phyloP scores from a whole-genome alignment of 2,888 invertebrate genomes.

The Loripinus fragilis region DNA sequence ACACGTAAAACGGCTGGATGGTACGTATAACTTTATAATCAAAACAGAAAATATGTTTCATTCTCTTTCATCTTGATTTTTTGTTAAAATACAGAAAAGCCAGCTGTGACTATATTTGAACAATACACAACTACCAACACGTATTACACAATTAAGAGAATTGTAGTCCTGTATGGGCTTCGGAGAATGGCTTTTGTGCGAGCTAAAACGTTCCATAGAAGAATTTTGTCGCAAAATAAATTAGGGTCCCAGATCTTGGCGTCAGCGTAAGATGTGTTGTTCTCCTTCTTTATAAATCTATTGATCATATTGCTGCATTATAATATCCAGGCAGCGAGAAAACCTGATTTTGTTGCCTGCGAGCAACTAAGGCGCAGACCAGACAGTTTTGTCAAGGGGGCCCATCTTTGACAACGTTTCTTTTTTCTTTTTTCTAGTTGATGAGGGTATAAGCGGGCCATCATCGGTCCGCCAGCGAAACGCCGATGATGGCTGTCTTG shows the following conservation, averaged over 20 bases:
- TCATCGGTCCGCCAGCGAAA: too few relatives aligned
- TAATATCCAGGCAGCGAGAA: too few relatives aligned
- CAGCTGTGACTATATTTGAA: not conserved
- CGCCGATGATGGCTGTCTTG: too few relatives aligned
- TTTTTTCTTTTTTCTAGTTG: too few relatives aligned
- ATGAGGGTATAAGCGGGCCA: too few relatives aligned
- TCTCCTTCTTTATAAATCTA: not conserved
- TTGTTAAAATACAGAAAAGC: not conserved
- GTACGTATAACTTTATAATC: not conserved
- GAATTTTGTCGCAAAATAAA: not conserved
- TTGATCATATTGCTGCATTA: not conserved
- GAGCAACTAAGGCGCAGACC: too few relatives aligned
- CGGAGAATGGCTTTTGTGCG: constrained; percentile 3
- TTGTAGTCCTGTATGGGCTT: not conserved
- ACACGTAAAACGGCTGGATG: too few relatives aligned
- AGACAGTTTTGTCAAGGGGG: too few relatives aligned
- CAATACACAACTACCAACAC: not conserved
- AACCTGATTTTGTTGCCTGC: too few relatives aligned
- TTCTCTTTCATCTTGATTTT: not conserved
- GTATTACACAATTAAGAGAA: constrained; percentile 10
- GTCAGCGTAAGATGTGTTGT: not conserved
- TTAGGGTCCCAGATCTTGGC: constrained; percentile 9
- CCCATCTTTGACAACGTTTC: too few relatives aligned
- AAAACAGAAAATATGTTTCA: not conserved
- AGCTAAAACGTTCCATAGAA: not conserved